Evolutionary conservation across 2,888 invertebrate genomes (phyloP).

Genomic region (Beris morrisii): DNA sequence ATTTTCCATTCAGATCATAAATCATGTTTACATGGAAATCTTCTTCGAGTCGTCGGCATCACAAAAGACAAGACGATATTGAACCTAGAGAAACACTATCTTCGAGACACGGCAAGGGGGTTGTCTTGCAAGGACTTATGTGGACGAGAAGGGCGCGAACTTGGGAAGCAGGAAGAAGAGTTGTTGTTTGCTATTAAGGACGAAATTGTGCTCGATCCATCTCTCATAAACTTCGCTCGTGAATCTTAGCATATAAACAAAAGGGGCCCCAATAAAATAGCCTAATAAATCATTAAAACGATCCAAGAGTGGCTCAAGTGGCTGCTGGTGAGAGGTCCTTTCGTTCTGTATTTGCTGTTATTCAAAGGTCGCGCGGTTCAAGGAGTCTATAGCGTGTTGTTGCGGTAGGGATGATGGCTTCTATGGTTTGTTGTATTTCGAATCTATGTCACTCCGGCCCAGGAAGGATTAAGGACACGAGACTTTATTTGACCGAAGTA

Average conservation of each 20-base stretch:
- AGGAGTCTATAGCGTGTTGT: too few species aligned
- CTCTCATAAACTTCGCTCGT: conserved; percentile 6
- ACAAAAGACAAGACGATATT: not conserved
- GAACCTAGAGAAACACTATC: not conserved
- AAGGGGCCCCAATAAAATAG: not conserved
- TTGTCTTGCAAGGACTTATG: too few species aligned
- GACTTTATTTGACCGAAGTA: too few species aligned
- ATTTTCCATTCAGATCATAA: not conserved
- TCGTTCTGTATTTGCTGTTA: too few species aligned
- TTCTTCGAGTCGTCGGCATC: not conserved
- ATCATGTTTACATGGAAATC: conserved; percentile 9
- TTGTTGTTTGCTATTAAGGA: not conserved
- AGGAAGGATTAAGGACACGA: too few species aligned
- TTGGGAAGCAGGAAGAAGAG: not conserved
- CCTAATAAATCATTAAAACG: conserved; percentile 5
- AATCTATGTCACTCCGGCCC: too few species aligned
- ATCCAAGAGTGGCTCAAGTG: not conserved
- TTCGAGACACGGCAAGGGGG: too few species aligned
- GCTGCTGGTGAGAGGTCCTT: too few species aligned
- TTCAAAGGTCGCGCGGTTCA: too few species aligned
- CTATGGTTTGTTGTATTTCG: too few species aligned
- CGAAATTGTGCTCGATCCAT: not conserved
- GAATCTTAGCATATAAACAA: not conserved
- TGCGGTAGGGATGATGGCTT: too few species aligned
- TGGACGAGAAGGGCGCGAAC: too few species aligned